Evolutionary conservation across 2,113 vertebrate species (phyloP).

Genomic region (Cepphus grylle): DNA sequence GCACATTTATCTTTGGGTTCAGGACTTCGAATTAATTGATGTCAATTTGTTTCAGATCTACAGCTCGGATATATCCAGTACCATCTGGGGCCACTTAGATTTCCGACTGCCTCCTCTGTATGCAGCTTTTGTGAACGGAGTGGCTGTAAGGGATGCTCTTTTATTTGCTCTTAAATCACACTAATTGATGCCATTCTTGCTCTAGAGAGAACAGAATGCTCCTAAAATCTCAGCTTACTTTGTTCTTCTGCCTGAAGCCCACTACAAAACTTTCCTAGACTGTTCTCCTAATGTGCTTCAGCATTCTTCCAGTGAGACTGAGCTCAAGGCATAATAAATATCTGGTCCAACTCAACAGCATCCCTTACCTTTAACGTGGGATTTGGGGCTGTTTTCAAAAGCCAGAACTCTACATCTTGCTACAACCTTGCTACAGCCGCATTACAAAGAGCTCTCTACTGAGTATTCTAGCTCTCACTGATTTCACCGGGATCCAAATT

Average conservation of each 20-base stretch:
- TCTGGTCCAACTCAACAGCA: not conserved
- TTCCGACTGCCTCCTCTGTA: slow-evolving; percentile 79
- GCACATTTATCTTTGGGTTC: not conserved
- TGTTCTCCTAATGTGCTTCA: not conserved
- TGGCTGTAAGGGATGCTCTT: slow-evolving; percentile 82
- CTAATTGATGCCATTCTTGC: not conserved
- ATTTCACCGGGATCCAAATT: not conserved
- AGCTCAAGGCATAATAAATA: not conserved
- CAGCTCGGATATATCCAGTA: slow-evolving; percentile 76
- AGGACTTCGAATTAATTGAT: not conserved
- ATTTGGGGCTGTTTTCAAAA: not conserved
- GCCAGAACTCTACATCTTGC: not conserved
- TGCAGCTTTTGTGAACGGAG: slow-evolving; percentile 90
- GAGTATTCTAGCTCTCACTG: not conserved
- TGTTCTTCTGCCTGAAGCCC: not conserved
- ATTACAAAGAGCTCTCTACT: not conserved
- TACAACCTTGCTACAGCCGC: not conserved
- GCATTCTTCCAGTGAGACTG: not conserved
- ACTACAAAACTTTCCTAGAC: not conserved
- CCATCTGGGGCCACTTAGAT: slow-evolving; percentile 81
- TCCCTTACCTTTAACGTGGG: not conserved
- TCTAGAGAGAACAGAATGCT: not conserved
- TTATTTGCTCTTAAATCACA: slow-evolving; percentile 33
- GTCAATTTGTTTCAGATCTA: slow-evolving; percentile 74
- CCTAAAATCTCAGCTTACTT: not conserved